Percentiles rank a stretch among this genome's conserved stretches.
Evolutionary conservation across 2,888 invertebrate genomes (phyloP).

Genomic region (Operophtera brumata): DNA sequence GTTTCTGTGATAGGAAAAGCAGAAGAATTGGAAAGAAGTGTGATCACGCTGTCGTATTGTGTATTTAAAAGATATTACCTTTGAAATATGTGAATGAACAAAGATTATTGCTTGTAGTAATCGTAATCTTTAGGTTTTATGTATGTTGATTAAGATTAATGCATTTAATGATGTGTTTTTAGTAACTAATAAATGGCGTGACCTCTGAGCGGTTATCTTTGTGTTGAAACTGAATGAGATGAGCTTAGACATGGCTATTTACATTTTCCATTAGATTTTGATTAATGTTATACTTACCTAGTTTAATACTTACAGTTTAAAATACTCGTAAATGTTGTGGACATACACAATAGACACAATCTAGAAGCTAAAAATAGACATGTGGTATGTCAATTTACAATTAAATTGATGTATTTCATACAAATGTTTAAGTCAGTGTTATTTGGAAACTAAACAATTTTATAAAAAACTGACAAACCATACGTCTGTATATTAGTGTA

Average conservation of each 20-base stretch:
- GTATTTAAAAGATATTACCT: conserved; percentile 43
- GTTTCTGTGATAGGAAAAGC: conserved; percentile 42
- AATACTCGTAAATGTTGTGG: background rate
- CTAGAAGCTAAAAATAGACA: too few species aligned
- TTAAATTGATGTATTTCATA: too few species aligned
- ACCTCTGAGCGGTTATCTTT: conserved; percentile 6
- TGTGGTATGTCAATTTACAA: too few species aligned
- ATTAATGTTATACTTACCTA: background rate
- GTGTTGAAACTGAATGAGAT: conserved; percentile 3
- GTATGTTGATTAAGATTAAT: conserved; percentile 23
- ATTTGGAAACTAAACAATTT: too few species aligned
- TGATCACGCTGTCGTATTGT: conserved; percentile 43
- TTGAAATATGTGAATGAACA: conserved; percentile 31
- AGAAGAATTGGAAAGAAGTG: conserved; percentile 40
- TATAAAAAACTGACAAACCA: too few species aligned
- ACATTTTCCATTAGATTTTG: conserved; percentile 2
- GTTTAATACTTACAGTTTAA: background rate
- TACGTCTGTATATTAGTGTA: too few species aligned
- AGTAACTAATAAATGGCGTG: conserved; percentile 15
- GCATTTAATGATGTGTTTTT: conserved; percentile 19
- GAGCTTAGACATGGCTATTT: conserved; percentile 5
- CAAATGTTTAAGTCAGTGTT: too few species aligned
- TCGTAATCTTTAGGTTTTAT: conserved; percentile 29
- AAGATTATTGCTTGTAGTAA: conserved; percentile 24
- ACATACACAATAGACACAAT: background rate